Percentiles rank a stretch among this genome's conserved stretches.
phyloP scores from a whole-genome alignment of 2,888 invertebrate genomes.

The Acanthosepion esculentum region DNA sequence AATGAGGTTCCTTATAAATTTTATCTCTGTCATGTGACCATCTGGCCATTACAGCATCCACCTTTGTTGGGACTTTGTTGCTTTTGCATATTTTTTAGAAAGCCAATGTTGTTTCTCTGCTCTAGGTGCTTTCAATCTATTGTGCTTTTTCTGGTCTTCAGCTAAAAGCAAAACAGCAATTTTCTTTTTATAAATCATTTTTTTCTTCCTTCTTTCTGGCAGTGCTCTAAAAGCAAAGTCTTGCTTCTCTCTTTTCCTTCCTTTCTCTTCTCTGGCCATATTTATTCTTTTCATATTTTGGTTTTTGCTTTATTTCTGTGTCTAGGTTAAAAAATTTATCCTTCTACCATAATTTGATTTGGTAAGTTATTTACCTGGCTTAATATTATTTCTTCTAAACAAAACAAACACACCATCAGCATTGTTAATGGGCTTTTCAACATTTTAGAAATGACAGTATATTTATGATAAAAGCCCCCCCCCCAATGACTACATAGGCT shows the following conservation, averaged over 20 bases:
- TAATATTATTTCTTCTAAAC: too few relatives aligned
- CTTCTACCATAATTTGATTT: background rate
- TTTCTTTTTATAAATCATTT: background rate
- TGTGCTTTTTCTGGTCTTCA: background rate
- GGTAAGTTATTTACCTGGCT: background rate
- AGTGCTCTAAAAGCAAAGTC: background rate
- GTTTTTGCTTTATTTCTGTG: background rate
- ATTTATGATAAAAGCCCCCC: too few relatives aligned
- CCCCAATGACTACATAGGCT: too few relatives aligned
- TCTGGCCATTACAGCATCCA: background rate
- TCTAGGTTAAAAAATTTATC: too few relatives aligned
- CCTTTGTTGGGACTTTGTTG: background rate
- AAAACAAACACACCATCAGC: too few relatives aligned
- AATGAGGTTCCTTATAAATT: background rate
- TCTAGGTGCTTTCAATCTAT: background rate
- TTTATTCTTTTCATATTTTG: background rate
- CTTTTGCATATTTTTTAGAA: slow-evolving; percentile 22
- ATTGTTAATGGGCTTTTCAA: too few relatives aligned
- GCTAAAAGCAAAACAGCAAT: background rate
- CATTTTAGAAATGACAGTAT: too few relatives aligned
- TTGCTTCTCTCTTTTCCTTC: too few relatives aligned
- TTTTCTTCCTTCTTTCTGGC: background rate
- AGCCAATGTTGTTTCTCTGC: slow-evolving; percentile 14
- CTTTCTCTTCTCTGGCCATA: background rate
- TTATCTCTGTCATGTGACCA: background rate